Base-by-base conservation (phyloP, 2,888 invertebrate species). In the Torymus aiolomorphi region DNA sequence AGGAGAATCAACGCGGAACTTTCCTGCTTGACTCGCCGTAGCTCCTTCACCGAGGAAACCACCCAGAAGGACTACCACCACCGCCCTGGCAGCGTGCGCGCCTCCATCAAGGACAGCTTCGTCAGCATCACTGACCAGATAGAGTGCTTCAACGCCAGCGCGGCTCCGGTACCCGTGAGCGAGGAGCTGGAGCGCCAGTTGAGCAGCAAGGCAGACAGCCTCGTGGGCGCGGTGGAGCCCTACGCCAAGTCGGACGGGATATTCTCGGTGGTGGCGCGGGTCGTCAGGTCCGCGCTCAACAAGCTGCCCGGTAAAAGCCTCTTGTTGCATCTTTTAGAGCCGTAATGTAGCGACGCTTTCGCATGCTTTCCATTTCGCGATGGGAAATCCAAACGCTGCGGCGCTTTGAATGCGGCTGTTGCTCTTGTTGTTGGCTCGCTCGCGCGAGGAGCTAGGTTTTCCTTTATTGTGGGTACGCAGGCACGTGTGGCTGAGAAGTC, bases 251-350 rank as follows among this genome's bases (percentile, higher is more conserved):
- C 83, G 11, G 81, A 84, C 12, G 88, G 89, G 56, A 83, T 90
- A 2, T 83, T 90, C 11, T 87, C 89, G 0, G 82, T 85, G 11
- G 70, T 90, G 62, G 84, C 89, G 3, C 86, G 88, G 49, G 89
- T 86, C 2, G 82, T 90, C 51, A 87, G 82, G 76, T 80, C 75
- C 4, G 89, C 88, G 2, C 83, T 89, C 18, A 86, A 80, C 81
- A 88, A 84, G 80, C 82, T 90, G 11, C 84, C 89, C 10, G 86
- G 89, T 88, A 80, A 79, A 82, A 61, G 54, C 52, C 61, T 78
- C 18, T 78, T 74, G 63, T 69, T 73, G 49, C 56, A 63, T n/a
- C 54, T 57, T 20, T 20, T 14, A 3, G 72, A 13, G n/a, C 12
- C 18, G n/a, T n/a, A n/a, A n/a, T n/a, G 61, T 14, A 14, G 57